Evolutionary conservation across 2,113 vertebrate species (phyloP).

Genomic region (Pseudopipra pipra): DNA sequence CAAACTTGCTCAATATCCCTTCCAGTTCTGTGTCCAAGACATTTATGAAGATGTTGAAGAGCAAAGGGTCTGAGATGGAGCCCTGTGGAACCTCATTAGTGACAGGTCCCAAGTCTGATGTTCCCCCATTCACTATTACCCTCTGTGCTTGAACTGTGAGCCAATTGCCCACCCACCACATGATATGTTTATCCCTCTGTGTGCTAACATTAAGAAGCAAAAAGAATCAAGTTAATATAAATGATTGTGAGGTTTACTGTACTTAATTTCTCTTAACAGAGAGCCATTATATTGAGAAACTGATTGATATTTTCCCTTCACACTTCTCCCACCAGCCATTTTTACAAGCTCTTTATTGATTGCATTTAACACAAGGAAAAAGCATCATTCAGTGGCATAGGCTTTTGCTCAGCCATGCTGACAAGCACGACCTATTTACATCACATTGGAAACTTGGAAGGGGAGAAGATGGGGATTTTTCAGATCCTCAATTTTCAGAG

Average conservation of each 20-base stretch:
- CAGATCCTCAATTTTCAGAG: background rate
- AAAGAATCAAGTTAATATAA: background rate
- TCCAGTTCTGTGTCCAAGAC: too few relatives aligned
- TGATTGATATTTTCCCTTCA: background rate
- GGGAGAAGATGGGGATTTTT: background rate
- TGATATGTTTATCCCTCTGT: too few relatives aligned
- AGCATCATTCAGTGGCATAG: background rate
- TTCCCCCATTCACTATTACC: too few relatives aligned
- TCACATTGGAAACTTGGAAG: background rate
- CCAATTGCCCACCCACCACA: too few relatives aligned
- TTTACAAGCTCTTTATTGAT: background rate
- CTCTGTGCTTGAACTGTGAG: too few relatives aligned
- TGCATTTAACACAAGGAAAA: background rate
- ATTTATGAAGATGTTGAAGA: too few relatives aligned
- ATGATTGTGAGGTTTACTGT: background rate
- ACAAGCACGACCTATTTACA: rapidly evolving
- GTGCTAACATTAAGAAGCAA: background rate
- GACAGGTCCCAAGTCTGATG: too few relatives aligned
- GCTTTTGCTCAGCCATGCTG: background rate
- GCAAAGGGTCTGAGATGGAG: too few relatives aligned
- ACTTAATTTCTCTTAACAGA: background rate
- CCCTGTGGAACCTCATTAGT: too few relatives aligned
- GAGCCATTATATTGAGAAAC: background rate
- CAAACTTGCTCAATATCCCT: too few relatives aligned
- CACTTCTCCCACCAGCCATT: background rate